Conservation (phyloP, 2,797 vertebrate species). For the Nyctalus aviator region DNA sequence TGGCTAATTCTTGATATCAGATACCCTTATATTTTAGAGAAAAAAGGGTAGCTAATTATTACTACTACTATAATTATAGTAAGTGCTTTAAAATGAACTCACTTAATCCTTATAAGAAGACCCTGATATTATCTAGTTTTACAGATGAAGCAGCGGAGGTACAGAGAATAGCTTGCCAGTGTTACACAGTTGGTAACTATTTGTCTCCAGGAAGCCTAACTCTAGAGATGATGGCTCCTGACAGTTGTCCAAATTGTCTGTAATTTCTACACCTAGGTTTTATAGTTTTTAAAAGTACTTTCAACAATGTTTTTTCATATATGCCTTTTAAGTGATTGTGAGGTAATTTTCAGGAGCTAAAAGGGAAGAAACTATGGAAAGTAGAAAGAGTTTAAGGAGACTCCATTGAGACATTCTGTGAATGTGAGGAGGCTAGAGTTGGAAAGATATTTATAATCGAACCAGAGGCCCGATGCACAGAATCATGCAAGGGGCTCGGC, state of each 20-base stretch:
- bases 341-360: background rate
- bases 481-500: too few species aligned
- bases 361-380: background rate
- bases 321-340: background rate
- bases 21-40: too few species aligned
- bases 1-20: too few species aligned
- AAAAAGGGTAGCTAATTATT: too few species aligned
- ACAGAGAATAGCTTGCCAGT: background rate
- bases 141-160: background rate
- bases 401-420: background rate
- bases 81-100: background rate
- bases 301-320: background rate
- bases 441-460: background rate
- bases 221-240: background rate
- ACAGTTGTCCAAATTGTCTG: background rate
- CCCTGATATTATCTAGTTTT: background rate
- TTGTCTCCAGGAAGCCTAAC: background rate
- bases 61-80: background rate
- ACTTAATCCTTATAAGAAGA: background rate
- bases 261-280: background rate
- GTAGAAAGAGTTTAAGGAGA: background rate
- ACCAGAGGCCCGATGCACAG: too few species aligned
- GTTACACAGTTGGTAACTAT: background rate
- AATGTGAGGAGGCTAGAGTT: background rate
- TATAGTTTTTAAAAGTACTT: constrained; percentile 3